phyloP scores from a whole-genome alignment of 2,888 invertebrate species.

The Drosophila atroscutellata region DNA sequence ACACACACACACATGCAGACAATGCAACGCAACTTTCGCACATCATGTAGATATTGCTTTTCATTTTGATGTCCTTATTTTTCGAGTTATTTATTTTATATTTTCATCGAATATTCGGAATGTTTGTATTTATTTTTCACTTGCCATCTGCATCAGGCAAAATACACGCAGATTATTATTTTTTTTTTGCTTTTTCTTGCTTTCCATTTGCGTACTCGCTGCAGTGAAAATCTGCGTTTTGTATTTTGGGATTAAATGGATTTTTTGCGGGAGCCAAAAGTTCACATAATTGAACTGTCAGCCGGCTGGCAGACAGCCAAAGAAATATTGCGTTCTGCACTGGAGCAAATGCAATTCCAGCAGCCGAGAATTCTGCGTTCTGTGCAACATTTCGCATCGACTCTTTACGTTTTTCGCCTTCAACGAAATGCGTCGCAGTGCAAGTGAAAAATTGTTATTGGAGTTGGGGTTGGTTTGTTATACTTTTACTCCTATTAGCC shows the following conservation, averaged over 20 bases:
- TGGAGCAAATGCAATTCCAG: slow-evolving; percentile 11
- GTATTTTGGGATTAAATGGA: slow-evolving; percentile 20
- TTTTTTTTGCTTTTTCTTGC: slow-evolving; percentile 7
- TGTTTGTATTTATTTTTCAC: slow-evolving; percentile 55
- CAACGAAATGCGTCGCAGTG: slow-evolving; percentile 55
- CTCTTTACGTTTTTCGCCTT: slow-evolving; percentile 17
- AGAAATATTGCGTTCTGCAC: slow-evolving; percentile 42
- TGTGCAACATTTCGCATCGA: slow-evolving; percentile 27
- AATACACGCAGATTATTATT: slow-evolving; percentile 34
- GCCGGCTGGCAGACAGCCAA: slow-evolving; percentile 51
- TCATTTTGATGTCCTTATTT: slow-evolving; percentile 29
- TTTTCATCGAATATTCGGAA: slow-evolving; percentile 9
- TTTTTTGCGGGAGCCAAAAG: slow-evolving; percentile 37
- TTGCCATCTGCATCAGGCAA: slow-evolving; percentile 53
- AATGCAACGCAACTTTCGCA: slow-evolving; percentile 54
- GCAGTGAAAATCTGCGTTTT: slow-evolving; percentile 19
- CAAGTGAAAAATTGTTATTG: slow-evolving; percentile 37
- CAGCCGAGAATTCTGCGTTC: not conserved
- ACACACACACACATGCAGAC: slow-evolving; percentile 24
- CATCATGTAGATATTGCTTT: slow-evolving; percentile 77
- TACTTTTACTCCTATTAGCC: not conserved
- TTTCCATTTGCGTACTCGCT: slow-evolving; percentile 10
- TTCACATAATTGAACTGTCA: slow-evolving; percentile 78
- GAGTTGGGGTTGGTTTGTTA: slow-evolving; percentile 7
- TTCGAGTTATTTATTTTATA: slow-evolving; percentile 3